These are phyloP conservation scores for Campylomormyrus numenius DNA, from an alignment of 2,113 vertebrate genomes.

Conservation along the genomic window DNA sequence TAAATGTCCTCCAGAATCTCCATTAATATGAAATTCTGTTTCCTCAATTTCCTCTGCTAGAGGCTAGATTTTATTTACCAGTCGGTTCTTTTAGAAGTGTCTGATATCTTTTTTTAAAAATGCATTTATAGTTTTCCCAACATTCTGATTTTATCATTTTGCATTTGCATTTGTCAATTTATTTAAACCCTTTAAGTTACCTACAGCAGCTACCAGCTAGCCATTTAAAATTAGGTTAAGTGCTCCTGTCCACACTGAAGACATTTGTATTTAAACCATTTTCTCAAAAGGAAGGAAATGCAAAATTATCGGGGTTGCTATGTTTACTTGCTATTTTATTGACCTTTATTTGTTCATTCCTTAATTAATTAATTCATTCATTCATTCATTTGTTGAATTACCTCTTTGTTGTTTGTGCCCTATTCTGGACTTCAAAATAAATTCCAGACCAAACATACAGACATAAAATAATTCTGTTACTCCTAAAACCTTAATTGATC, in stretches of 20 bases:
- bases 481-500: background rate
- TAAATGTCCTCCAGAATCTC: conserved; percentile 29
- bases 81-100: conserved; percentile 16
- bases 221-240: background rate
- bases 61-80: conserved; percentile 36
- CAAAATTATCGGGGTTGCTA: background rate
- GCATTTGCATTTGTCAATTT: background rate
- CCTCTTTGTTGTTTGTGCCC: background rate
- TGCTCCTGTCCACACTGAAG: background rate
- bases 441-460: background rate
- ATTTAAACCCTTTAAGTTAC: conserved; percentile 12
- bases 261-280: background rate
- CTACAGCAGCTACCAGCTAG: background rate
- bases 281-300: background rate
- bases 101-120: background rate
- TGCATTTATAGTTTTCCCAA: background rate
- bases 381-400: background rate
- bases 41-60: conserved; percentile 39
- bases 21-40: conserved; percentile 46
- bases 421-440: background rate
- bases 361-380: background rate
- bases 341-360: background rate
- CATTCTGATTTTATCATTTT: conserved; percentile 27
- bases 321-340: background rate
- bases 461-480: background rate